Conservation (phyloP, 2,797 vertebrate genomes). For the Sebastes nivosus region DNA sequence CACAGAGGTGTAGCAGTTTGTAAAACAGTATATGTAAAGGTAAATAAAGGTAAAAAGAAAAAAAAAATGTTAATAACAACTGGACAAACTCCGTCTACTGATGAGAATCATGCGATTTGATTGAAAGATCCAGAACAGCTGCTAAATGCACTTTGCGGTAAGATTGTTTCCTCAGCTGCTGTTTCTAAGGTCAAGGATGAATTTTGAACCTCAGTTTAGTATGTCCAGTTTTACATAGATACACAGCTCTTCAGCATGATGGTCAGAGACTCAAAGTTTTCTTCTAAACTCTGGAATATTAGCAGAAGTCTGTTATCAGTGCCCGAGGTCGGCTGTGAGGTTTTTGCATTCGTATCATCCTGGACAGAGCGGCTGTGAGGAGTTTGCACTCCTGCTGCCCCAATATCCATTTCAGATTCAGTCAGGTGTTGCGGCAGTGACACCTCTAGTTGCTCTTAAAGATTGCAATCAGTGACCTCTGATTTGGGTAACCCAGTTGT, state of each 20-base stretch:
- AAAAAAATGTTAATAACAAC: too few species aligned
- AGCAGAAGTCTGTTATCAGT: not conserved
- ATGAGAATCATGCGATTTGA: not conserved
- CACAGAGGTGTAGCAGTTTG: too few species aligned
- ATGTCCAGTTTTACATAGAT: not conserved
- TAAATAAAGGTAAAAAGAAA: too few species aligned
- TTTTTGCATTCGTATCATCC: slow-evolving; percentile 27
- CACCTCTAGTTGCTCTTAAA: slow-evolving; percentile 77
- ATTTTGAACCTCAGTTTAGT: not conserved
- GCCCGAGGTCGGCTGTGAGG: slow-evolving; percentile 11
- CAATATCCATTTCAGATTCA: slow-evolving; percentile 70
- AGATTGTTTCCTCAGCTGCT: not conserved
- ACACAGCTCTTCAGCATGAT: not conserved
- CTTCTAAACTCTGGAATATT: slow-evolving; percentile 3
- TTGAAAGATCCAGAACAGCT: not conserved
- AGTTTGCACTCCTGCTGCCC: slow-evolving; percentile 37
- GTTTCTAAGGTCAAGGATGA: not conserved
- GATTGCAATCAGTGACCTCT: slow-evolving; percentile 81
- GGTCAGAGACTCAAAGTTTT: slow-evolving; percentile 1
- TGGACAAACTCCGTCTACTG: too few species aligned
- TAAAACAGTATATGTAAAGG: too few species aligned
- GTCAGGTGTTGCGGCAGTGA: slow-evolving; percentile 68
- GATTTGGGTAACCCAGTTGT: slow-evolving; percentile 75
- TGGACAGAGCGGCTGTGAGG: slow-evolving; percentile 16
- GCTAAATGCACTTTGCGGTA: not conserved